A percentile compares a stretch with the other conserved stretches of the same genome.
phyloP scores from a whole-genome alignment of 37 sponge, comb jelly and placozoan species.

The Aplysina aerophoba region DNA sequence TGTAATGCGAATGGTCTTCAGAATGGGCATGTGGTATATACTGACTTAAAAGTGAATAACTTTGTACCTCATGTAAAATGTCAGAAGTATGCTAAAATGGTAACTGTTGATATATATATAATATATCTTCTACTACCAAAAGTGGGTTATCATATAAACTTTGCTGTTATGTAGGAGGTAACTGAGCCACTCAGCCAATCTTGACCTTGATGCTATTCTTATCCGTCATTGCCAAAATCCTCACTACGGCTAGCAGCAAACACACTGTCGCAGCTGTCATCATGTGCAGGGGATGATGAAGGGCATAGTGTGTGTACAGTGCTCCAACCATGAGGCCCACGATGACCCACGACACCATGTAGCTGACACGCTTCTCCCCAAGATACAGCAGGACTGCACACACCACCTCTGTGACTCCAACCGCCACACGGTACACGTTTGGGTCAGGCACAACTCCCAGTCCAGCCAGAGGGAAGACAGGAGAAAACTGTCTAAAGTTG shows the following conservation, averaged over 20 bases:
- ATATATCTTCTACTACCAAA: too few relatives aligned
- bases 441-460: slow-evolving; percentile 55
- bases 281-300: slow-evolving; percentile 56
- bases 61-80: too few relatives aligned
- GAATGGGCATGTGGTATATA: too few relatives aligned
- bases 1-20: too few relatives aligned
- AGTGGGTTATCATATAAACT: too few relatives aligned
- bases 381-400: slow-evolving; percentile 58
- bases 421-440: slow-evolving; percentile 57
- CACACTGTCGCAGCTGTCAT: slow-evolving; percentile 41
- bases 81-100: too few relatives aligned
- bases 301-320: slow-evolving; percentile 59
- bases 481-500: slow-evolving; percentile 50
- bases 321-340: slow-evolving; percentile 87
- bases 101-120: too few relatives aligned
- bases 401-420: slow-evolving; percentile 68
- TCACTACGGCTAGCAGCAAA: slow-evolving; percentile 19
- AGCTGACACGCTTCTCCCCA: neutral
- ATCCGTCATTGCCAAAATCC: slow-evolving; percentile 30
- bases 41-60: too few relatives aligned
- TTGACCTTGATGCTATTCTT: slow-evolving; percentile 3
- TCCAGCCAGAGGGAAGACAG: slow-evolving; percentile 50
- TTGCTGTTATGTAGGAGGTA: too few relatives aligned
- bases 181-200: neutral
- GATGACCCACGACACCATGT: slow-evolving; percentile 51